Evolutionary conservation across 1,140 invertebrate species (phyloP).

Genomic region (Neelides sp.): DNA sequence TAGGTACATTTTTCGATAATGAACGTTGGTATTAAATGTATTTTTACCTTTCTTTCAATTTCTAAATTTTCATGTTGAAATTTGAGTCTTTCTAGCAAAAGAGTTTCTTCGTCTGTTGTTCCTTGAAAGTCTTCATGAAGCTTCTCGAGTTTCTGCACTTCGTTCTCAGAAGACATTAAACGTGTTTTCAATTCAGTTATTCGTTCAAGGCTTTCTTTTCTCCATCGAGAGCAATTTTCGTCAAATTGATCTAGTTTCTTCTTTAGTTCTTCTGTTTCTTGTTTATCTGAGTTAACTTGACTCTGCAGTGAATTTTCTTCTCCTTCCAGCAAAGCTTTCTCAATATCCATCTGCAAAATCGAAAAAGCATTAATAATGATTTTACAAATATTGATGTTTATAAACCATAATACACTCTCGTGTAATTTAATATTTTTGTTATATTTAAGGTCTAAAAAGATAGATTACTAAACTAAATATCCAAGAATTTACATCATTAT

Average conservation of each 20-base stretch:
- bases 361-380: slow-evolving; percentile 18
- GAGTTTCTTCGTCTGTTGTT: slow-evolving; percentile 40
- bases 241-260: slow-evolving; percentile 35
- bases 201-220: slow-evolving; percentile 13
- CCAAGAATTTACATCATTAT: no score
- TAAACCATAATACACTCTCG: no score
- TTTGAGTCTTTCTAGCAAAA: slow-evolving; percentile 47
- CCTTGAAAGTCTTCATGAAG: slow-evolving; percentile 31
- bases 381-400: no score
- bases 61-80: slow-evolving; percentile 44
- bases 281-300: slow-evolving; percentile 53
- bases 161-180: slow-evolving; percentile 23
- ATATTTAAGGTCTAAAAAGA: no score
- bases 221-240: slow-evolving; percentile 22
- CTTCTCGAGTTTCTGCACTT: slow-evolving; percentile 33
- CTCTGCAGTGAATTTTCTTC: slow-evolving; percentile 64
- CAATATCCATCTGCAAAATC: slow-evolving; percentile 59
- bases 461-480: no score
- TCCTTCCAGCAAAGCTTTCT: slow-evolving; percentile 64
- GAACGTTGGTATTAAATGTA: no score
- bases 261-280: slow-evolving; percentile 52
- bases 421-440: no score
- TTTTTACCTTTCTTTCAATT: slow-evolving; percentile 40
- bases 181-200: slow-evolving; percentile 21
- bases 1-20: no score